These are phyloP conservation scores for Teleogryllus oceanicus DNA, from an alignment of 2,888 invertebrate genomes.

Conservation along the genomic window DNA sequence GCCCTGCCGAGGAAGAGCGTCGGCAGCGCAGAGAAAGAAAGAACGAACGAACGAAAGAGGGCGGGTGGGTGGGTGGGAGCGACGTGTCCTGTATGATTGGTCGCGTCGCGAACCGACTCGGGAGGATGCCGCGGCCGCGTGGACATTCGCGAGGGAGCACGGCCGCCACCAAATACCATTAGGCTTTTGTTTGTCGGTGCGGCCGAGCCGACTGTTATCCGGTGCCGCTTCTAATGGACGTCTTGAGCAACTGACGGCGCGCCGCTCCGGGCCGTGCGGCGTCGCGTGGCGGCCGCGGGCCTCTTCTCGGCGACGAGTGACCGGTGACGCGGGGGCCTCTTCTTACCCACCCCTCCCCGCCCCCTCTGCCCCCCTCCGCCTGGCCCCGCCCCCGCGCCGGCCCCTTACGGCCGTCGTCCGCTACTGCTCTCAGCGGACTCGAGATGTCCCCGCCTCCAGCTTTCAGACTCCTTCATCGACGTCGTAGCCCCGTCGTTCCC, in stretches of 20 bases:
- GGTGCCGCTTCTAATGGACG: not conserved
- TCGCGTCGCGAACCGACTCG: not conserved
- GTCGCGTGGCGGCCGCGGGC: not conserved
- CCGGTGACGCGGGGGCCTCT: no score
- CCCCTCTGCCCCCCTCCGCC: no score
- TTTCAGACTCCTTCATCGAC: no score
- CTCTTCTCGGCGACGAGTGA: not conserved
- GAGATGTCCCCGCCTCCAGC: no score
- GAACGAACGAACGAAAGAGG: not conserved
- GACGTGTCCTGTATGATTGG: not conserved
- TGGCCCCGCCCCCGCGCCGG: no score
- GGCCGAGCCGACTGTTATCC: not conserved
- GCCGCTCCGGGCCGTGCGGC: not conserved
- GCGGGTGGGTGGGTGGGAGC: not conserved
- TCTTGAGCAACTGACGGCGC: not conserved
- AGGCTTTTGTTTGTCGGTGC: not conserved
- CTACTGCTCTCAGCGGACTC: no score
- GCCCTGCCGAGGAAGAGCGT: not conserved
- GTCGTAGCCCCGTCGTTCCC: no score
- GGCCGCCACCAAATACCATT: not conserved
- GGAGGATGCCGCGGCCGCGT: not conserved
- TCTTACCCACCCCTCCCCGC: no score
- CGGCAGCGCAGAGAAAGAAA: not conserved
- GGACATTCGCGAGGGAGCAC: not conserved
- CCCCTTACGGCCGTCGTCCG: no score